These are phyloP conservation scores for Oscheius sp. DNA, from an alignment of 2,888 invertebrate species.

Conservation along the genomic window DNA sequence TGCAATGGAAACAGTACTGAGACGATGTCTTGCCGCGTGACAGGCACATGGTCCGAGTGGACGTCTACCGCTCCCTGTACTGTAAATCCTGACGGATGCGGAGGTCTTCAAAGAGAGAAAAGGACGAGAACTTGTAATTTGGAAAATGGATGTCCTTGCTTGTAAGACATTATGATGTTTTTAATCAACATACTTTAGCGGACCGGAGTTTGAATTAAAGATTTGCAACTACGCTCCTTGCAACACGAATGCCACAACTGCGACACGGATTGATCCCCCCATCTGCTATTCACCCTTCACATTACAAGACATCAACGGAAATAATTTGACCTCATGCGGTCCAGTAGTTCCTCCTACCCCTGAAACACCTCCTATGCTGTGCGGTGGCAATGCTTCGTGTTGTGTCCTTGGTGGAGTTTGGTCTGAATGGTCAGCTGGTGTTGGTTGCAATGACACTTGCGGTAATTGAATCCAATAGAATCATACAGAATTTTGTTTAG, in stretches of 20 bases:
- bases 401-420: conserved; percentile 40
- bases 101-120: neutral
- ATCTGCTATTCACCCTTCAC: conserved; percentile 3
- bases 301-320: conserved; percentile 13
- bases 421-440: conserved; percentile 43
- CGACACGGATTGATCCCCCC: neutral
- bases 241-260: neutral
- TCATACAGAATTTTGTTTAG: neutral
- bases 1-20: conserved; percentile 13
- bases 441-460: no score
- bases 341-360: neutral
- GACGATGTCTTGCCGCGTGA: neutral
- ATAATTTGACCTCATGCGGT: conserved; percentile 18
- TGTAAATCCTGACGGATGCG: no score
- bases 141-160: conserved; percentile 32
- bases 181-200: neutral
- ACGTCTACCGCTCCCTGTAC: neutral
- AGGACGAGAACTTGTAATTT: conserved; percentile 8
- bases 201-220: neutral
- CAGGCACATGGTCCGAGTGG: conserved; percentile 26
- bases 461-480: no score
- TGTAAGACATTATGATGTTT: neutral
- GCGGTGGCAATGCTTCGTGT: conserved; percentile 27
- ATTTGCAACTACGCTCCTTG: conserved; percentile 33
- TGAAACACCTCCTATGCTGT: conserved; percentile 6